Evolutionary conservation across 35 echinoderm and acorn worm species (phyloP).

Genomic region (Chiridota heheva): DNA sequence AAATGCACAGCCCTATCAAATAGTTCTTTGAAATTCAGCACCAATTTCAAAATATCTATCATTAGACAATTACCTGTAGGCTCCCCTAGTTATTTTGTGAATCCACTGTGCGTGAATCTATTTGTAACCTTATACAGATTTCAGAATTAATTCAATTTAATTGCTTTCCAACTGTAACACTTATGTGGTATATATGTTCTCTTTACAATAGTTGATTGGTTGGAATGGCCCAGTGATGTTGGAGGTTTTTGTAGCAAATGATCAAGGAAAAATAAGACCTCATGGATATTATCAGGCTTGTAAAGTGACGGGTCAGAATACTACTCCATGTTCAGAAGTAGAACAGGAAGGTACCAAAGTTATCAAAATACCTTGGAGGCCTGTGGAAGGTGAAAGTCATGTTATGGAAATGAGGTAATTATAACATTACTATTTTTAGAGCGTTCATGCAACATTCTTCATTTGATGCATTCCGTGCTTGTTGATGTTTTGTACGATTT

Average conservation of each 20-base stretch:
- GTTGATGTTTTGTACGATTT: background rate
- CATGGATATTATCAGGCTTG: constrained; percentile 99
- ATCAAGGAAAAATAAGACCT: constrained; percentile 82
- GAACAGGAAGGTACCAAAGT: constrained; percentile 81
- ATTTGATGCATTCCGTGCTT: background rate
- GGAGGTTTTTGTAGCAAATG: constrained; percentile 80
- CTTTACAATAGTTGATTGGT: constrained; percentile 66
- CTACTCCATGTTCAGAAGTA: constrained; percentile 76
- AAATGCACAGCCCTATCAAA: no score
- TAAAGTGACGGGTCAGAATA: constrained; percentile 92
- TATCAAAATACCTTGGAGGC: constrained; percentile 89
- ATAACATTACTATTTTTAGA: background rate
- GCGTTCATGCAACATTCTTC: background rate
- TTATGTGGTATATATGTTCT: no score
- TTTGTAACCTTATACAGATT: no score
- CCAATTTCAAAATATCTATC: no score
- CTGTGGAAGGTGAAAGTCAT: constrained; percentile 37
- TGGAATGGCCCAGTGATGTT: constrained; percentile 41
- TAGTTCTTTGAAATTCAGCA: no score
- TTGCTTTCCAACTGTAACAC: no score
- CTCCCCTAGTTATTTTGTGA: no score
- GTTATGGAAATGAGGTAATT: constrained; percentile 74
- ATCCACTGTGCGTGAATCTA: no score
- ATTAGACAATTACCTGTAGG: no score
- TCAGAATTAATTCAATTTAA: no score